Evolutionary conservation across 2,797 vertebrate species (phyloP), one percentile per base, ranked within the genome.

Genomic region (Diceros bicornis): DNA sequence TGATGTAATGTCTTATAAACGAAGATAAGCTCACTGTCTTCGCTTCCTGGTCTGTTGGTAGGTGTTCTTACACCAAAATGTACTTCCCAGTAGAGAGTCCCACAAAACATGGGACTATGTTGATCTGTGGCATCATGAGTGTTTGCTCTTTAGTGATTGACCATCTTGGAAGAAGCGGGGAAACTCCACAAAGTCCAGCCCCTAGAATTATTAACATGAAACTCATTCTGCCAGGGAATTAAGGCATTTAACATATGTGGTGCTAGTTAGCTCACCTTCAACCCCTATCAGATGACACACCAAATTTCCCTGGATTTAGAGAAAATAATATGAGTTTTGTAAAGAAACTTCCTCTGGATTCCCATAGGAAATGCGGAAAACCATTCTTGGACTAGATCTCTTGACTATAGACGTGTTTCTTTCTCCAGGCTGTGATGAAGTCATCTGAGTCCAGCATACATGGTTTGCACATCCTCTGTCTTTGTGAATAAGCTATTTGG

Each of bases 361-460:
- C n/a, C 93, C 95, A 64, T 18, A 96, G 82, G 96, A 94, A 78
- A 85, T 69, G 68, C 44, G 50, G 69, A 78, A 96, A 97, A 93
- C 75, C 34, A 62, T 44, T 92, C 57, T 96, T 82, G 71, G 87
- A 64, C 44, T 61, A 29, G 81, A 77, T 84, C 66, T 84, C 69
- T 74, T 87, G 81, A 88, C 25, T 83, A 9, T 62, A 69, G 55
- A n/a, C 64, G 25, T 91, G 62, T 69, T 96, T 88, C 72, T 79
- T 68, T 96, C 84, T 50, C 4, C 55, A 61, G 57, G 34, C 47
- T 72, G 7, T 93, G 86, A 23, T 1, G 8, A 96, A 94, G 11
- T 55, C 34, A 47, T 89, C 23, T 72, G 79, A 88, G 20, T 87
- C 17, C 41, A 47, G 32, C 8, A 10, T 27, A 52, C 74, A n/a